Evolutionary conservation across 2,797 vertebrate genomes (phyloP).

Genomic region (Catostomus latipinnis): DNA sequence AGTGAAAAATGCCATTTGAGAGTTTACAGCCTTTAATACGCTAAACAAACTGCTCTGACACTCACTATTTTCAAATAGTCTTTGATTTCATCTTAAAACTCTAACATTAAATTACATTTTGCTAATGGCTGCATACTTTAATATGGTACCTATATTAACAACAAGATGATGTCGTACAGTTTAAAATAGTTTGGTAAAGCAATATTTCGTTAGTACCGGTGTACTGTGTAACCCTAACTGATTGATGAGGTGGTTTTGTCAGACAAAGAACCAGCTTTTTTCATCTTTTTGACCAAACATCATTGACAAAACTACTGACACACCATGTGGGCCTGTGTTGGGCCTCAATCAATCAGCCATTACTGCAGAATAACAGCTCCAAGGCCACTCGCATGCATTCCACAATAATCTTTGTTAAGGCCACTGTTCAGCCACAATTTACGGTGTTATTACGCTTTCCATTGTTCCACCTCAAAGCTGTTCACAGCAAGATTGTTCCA

Average conservation of each 20-base stretch:
- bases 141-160: too few species aligned
- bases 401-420: slow-evolving; percentile 62
- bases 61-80: too few species aligned
- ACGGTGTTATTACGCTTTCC: slow-evolving; percentile 59
- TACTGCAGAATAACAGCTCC: slow-evolving; percentile 51
- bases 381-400: slow-evolving; percentile 23
- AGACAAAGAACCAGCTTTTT: slow-evolving; percentile 47
- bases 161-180: too few species aligned
- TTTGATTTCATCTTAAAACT: too few species aligned
- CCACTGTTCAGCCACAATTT: slow-evolving; percentile 58
- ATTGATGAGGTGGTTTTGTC: slow-evolving; percentile 42
- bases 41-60: too few species aligned
- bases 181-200: too few species aligned
- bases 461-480: slow-evolving; percentile 41
- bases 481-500: not conserved
- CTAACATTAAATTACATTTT: too few species aligned
- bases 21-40: too few species aligned
- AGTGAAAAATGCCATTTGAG: too few species aligned
- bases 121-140: too few species aligned
- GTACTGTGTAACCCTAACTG: not conserved
- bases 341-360: slow-evolving; percentile 59
- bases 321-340: slow-evolving; percentile 12
- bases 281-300: slow-evolving; percentile 46
- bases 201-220: too few species aligned
- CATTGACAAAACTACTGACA: slow-evolving; percentile 45